Evolutionary conservation across 2,797 vertebrate species (phyloP), one percentile per base, ranked within the genome.

Genomic region (Sparidentex hasta): DNA sequence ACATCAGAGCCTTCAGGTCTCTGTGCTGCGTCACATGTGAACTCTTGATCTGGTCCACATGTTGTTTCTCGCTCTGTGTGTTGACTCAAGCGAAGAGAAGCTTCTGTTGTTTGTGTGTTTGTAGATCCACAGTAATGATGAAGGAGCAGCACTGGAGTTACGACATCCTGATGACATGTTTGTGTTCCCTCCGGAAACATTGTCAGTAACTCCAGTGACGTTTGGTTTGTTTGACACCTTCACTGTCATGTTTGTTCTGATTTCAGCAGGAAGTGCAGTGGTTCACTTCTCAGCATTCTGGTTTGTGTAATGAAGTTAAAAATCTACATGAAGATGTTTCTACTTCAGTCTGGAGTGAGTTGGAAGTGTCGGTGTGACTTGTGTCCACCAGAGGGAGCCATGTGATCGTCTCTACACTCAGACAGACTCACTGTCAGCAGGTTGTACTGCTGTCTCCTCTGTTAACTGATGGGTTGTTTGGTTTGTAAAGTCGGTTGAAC

Each of bases 301-400:
- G 11, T n/a, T 11, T n/a, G 9, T 20, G 5, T 66, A 9, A 1
- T 17, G 1, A 21, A 1, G 3, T 16, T 7, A 29, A 1, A 20
- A 16, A 44, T 12, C 14, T 11, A 1, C 12, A 3, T 38, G 29
- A 33, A 6, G 5, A 33, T 6, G 29, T 33, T 29, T 29, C 29
- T 38, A 2, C 7, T 16, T n/a, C 63, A 33, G 1, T 14, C 3
- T 57, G 27, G 7, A 43, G 13, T 27, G 16, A 12, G 9, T 21
- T 18, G 9, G 29, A 8, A 5, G 33, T 3, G 17, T 18, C 44
- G 16, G 54, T 12, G 0, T 54, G 11, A 25, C 20, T 1, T 46
- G 1, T 5, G 57, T 54, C 79, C 87, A 86, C 5, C 67, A 91
- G 91, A 80, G 80, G 88, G 90, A 14, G 78, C 72, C 65, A 9